Base-by-base conservation (phyloP, 2,797 vertebrate species). In the Petrocephalus schoutedeni region DNA sequence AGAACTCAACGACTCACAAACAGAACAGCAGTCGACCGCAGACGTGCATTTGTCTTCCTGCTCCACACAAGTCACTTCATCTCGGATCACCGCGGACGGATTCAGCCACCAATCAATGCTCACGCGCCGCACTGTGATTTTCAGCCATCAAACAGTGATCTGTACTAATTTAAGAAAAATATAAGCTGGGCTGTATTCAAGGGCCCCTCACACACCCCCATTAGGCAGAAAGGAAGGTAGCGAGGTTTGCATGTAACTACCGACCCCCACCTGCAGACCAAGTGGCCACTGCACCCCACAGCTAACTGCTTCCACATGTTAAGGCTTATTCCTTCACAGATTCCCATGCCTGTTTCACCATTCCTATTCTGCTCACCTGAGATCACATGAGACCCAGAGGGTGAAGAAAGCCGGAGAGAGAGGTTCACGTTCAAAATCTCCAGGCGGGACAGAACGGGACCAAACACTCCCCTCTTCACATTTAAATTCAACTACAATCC, bases 251-350 rank as follows among this genome's bases (percentile, higher is more conserved):
- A 83, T 7, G n/a, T 6, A 28, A 28, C 80, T n/a, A 45, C 84
- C 84, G 41, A 86, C 84, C 84, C 84, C 56, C 84, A 86, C 84
- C 54, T 86, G 56, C 84, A 58, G 84, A 21, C 5, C 14, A 28
- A 59, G 56, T 3, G 2, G 23, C 84, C 84, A 58, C 6, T 21
- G 53, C 14, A 59, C 84, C n/a, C 53, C 53, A 32, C 28, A 86
- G 56, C 36, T 58, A 86, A 86, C 54, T 41, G 28, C 51, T 57
- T 36, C 56, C 84, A 86, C 84, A 86, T 86, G 84, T 41, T 45
- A 12, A 58, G 84, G 56, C 56, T 54, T 86, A 86, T 86, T 32
- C 57, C 54, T 3, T 58, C 84, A 53, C 28, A 57, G 32, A 56
- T 86, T 41, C 84, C 84, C 45, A 51, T 54, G 61, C 32, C 45